Conservation (phyloP, 2,888 invertebrate genomes). For the Phortica magna region DNA sequence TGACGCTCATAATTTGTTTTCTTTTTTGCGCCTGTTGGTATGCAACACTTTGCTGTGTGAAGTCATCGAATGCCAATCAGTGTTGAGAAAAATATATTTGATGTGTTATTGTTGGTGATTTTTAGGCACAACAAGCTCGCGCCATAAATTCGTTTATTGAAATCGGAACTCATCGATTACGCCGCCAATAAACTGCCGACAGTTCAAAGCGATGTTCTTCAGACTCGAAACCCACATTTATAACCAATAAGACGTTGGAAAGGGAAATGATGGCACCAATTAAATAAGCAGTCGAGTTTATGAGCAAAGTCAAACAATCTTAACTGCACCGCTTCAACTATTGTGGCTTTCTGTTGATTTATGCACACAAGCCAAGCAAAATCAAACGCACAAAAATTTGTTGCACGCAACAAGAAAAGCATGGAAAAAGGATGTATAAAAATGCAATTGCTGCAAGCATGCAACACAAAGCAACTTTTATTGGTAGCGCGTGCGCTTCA, state of each 20-base stretch:
- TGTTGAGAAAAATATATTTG: conserved; percentile 10
- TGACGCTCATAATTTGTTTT: not conserved
- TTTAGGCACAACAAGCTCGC: conserved; percentile 20
- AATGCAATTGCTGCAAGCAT: not conserved
- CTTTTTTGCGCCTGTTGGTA: conserved; percentile 10
- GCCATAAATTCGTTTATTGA: conserved; percentile 36
- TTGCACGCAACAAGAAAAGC: not conserved
- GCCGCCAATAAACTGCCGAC: not conserved
- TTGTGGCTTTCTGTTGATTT: no score
- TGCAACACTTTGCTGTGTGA: not conserved
- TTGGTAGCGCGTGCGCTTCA: no score
- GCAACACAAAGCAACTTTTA: no score
- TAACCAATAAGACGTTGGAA: not conserved
- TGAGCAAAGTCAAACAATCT: not conserved
- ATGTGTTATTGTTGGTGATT: conserved; percentile 16
- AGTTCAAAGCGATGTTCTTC: not conserved
- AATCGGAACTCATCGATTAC: not conserved
- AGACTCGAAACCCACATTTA: not conserved
- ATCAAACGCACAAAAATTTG: not conserved
- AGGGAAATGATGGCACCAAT: no score
- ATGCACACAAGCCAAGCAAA: no score
- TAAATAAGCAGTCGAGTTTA: no score
- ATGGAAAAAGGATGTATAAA: not conserved
- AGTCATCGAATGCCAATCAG: conserved; percentile 2
- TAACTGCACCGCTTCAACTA: not conserved